Base-by-base conservation (phyloP, 2,888 invertebrate genomes). In the Cybosia mesomella region DNA sequence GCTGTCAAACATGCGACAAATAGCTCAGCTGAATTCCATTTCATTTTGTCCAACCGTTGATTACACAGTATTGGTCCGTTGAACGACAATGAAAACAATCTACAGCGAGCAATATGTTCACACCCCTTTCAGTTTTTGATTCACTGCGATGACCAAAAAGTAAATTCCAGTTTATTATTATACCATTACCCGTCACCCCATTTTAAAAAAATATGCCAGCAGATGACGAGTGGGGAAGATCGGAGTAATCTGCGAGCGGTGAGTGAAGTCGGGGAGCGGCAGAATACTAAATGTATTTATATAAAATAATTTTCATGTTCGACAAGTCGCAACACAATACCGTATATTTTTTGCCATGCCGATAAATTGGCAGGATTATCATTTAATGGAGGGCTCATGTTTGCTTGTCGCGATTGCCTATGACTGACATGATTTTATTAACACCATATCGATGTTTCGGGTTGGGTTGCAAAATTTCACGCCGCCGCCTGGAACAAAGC, bases 341-440 rank as follows among this genome's bases (percentile, higher is more conserved):
- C 86, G 89, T 86, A 90, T 89, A 92, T 94, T 94, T 95, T 95
- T 94, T 94, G 91, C 91, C 89, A 87, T 80, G 88, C 84, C 94
- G 90, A 94, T 95, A 94, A 93, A 95, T 95, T 94, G 94, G 91
- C 85, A 85, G 94, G 94, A 95, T 95, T 95, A 95, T 94, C 93
- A 93, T 94, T 94, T 94, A 95, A 94, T 94, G 94, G 93, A 93
- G 93, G 94, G 94, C 93, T 94, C 94, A 92, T 94, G 94, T 94
- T 92, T 89, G 90, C 91, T 91, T 91, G 93, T 92, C 91, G 90
- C 88, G 89, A 90, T 92, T 90, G 90, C 91, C 91, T 93, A 92
- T 91, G 91, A 94, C 90, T 93, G 93, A 89, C 92, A 85, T 93
- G 92, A 94, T 93, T 94, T 94, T 93, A 94, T 93, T 94, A 94